phyloP scores from a whole-genome alignment of 2,888 invertebrate species.

The Brachypalpus laphriformis region DNA sequence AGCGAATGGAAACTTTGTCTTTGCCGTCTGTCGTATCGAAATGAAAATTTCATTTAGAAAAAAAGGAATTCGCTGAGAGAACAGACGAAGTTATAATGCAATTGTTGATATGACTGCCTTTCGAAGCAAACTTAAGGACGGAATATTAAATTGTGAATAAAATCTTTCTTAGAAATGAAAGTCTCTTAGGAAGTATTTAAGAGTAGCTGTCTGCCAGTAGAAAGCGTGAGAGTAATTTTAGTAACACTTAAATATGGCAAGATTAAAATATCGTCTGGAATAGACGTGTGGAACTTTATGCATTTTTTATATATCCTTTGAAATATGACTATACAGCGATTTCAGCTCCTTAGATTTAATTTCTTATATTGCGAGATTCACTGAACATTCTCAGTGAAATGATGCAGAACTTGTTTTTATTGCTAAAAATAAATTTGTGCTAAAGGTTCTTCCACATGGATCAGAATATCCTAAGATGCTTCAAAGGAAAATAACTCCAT shows the following conservation, averaged over 20 bases:
- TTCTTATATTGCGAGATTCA: too few relatives aligned
- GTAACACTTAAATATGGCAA: neutral
- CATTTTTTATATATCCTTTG: too few relatives aligned
- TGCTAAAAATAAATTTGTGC: too few relatives aligned
- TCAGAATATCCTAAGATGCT: too few relatives aligned
- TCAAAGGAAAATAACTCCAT: too few relatives aligned
- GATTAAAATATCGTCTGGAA: neutral
- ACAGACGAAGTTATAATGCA: slow-evolving; percentile 7
- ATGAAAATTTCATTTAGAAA: slow-evolving; percentile 26
- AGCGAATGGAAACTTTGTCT: slow-evolving; percentile 43
- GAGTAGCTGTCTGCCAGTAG: neutral
- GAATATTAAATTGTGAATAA: neutral
- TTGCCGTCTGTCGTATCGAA: slow-evolving; percentile 16
- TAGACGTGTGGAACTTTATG: too few relatives aligned
- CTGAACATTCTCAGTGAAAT: too few relatives aligned
- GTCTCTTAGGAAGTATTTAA: slow-evolving; percentile 11
- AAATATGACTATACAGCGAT: too few relatives aligned
- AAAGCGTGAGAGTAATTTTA: neutral
- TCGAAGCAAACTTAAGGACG: neutral
- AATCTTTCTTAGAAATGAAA: neutral
- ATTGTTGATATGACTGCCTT: slow-evolving; percentile 12
- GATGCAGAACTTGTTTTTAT: too few relatives aligned
- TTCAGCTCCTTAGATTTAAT: too few relatives aligned
- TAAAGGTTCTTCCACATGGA: too few relatives aligned
- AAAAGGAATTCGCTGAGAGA: neutral